Conservation (phyloP, 2,113 vertebrate genomes). For the Indri indri region DNA sequence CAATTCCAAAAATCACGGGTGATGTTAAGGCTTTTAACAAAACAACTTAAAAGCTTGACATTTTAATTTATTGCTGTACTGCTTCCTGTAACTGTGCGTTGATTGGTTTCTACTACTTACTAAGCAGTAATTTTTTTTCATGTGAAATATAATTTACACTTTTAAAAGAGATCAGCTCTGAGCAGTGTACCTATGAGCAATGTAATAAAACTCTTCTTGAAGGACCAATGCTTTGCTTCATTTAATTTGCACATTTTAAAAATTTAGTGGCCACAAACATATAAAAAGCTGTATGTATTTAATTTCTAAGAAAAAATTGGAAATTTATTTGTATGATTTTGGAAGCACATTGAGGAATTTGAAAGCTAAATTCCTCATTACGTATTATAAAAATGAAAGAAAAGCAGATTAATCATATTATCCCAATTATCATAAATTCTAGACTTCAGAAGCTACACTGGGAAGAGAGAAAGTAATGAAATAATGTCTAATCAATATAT, state of each 20-base stretch:
- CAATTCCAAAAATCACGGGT: constrained; percentile 41
- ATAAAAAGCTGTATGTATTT: constrained; percentile 23
- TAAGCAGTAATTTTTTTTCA: constrained; percentile 23
- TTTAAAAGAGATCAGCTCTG: constrained; percentile 42
- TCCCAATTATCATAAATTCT: not conserved
- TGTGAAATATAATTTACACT: constrained; percentile 40
- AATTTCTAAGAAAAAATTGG: constrained; percentile 28
- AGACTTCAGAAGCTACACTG: not conserved
- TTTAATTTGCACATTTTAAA: constrained; percentile 63
- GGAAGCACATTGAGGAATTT: not conserved
- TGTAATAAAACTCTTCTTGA: constrained; percentile 38
- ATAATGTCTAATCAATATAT: not conserved
- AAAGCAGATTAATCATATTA: constrained; percentile 34
- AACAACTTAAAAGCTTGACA: constrained; percentile 65
- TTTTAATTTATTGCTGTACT: constrained; percentile 49
- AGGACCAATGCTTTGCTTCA: not conserved
- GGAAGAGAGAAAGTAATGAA: constrained; percentile 40
- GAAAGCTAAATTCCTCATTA: constrained; percentile 37
- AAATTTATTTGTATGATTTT: constrained; percentile 32
- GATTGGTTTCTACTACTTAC: constrained; percentile 2
- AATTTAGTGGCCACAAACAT: constrained; percentile 24
- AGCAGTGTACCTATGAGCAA: not conserved
- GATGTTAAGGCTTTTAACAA: constrained; percentile 71
- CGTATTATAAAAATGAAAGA: constrained; percentile 46
- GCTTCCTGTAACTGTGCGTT: constrained; percentile 46